These are phyloP conservation scores for Pimephales promelas DNA, from an alignment of 2,113 vertebrate genomes.

Conservation along the genomic window DNA sequence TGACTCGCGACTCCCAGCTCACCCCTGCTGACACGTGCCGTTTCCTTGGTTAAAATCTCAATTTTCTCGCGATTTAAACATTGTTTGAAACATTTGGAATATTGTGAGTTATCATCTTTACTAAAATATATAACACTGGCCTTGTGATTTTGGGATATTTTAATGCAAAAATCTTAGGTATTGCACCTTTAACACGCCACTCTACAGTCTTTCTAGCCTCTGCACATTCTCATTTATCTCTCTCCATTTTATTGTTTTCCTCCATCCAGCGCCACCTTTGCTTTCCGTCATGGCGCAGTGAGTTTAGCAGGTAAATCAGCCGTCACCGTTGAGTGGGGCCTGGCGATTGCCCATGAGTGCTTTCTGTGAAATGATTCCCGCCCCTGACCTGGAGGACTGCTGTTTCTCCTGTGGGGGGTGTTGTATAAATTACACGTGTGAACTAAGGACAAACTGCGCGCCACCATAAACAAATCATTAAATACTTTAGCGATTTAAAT, in stretches of 20 bases:
- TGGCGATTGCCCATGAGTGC: conserved; percentile 34
- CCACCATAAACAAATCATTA: neutral
- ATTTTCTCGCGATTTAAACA: too few species aligned
- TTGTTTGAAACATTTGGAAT: too few species aligned
- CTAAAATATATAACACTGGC: too few species aligned
- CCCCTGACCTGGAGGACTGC: neutral
- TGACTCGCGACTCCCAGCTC: too few species aligned
- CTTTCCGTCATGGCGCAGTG: conserved; percentile 38
- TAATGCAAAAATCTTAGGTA: too few species aligned
- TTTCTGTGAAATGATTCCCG: conserved; percentile 12
- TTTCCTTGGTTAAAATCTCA: too few species aligned
- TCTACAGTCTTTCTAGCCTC: conserved; percentile 28
- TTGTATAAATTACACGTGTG: neutral
- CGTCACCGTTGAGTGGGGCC: conserved; percentile 10
- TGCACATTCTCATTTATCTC: conserved; percentile 46
- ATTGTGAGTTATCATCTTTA: too few species aligned
- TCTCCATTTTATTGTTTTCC: conserved; percentile 40
- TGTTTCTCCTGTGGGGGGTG: neutral
- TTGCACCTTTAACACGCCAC: conserved; percentile 39
- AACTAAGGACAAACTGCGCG: conserved; percentile 10
- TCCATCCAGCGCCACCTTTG: conserved; percentile 12
- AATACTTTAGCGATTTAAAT: conserved; percentile 1
- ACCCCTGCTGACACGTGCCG: too few species aligned
- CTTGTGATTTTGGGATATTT: too few species aligned
- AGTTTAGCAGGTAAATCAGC: conserved; percentile 45